Conservation (phyloP, 1,140 invertebrate genomes). For the Drosophila teissieri region DNA sequence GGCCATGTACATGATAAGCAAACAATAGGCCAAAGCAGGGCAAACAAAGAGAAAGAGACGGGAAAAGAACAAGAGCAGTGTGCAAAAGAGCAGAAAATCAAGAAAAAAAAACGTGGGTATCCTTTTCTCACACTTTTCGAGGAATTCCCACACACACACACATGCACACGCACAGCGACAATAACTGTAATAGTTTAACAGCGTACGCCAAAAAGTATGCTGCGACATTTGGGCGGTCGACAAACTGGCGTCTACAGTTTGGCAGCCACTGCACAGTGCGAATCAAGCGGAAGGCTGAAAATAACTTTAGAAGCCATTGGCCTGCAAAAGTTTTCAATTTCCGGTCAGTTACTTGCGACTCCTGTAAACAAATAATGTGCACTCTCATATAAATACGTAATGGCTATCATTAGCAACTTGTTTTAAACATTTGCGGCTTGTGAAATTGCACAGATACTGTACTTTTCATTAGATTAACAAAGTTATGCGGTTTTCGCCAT, state of each 20-base stretch:
- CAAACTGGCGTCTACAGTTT: constrained; percentile 73
- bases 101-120: constrained; percentile 11
- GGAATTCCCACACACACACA: constrained; percentile 20
- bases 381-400: neutral
- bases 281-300: neutral
- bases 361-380: neutral
- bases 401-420: neutral
- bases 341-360: constrained; percentile 24
- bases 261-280: constrained; percentile 17
- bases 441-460: neutral
- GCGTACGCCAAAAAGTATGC: constrained; percentile 71
- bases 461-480: neutral
- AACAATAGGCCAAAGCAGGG: constrained; percentile 70
- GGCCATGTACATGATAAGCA: constrained; percentile 43
- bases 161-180: constrained; percentile 7
- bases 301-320: constrained; percentile 22
- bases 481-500: constrained; percentile 1
- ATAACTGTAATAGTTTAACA: constrained; percentile 72
- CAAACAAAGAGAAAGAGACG: constrained; percentile 38
- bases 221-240: constrained; percentile 68
- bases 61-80: constrained; percentile 32
- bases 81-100: constrained; percentile 16
- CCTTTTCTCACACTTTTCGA: constrained; percentile 4
- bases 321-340: constrained; percentile 33
- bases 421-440: neutral